Evolutionary conservation across 2,113 vertebrate species (phyloP).

Genomic region (Suncus etruscus): DNA sequence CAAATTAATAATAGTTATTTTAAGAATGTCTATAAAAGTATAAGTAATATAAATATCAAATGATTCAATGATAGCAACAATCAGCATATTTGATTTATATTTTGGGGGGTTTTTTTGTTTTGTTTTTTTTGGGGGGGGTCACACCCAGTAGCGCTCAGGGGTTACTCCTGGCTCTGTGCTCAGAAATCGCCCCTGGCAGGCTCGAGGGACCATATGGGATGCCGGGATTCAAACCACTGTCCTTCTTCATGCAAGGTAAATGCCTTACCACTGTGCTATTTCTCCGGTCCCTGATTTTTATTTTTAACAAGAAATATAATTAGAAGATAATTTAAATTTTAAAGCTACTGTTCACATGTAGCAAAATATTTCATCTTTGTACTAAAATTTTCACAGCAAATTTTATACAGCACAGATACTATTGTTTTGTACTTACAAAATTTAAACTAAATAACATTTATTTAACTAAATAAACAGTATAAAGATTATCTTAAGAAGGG

Average conservation of each 20-base stretch:
- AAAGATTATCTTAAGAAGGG: too few species aligned
- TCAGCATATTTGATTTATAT: conserved; percentile 25
- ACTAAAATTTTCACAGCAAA: conserved; percentile 40
- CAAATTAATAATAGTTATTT: too few species aligned
- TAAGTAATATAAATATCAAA: conserved; percentile 22
- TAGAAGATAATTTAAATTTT: conserved; percentile 27
- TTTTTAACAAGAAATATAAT: conserved; percentile 41
- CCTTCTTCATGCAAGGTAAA: too few species aligned
- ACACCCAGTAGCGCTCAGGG: too few species aligned
- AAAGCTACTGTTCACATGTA: conserved; percentile 13
- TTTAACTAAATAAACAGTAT: too few species aligned
- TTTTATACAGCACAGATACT: not conserved
- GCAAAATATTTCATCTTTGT: conserved; percentile 16
- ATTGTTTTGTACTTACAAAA: not conserved
- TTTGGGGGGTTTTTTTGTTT: not conserved
- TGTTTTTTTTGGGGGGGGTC: too few species aligned
- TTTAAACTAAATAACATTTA: too few species aligned
- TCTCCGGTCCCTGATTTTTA: not conserved
- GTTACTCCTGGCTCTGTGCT: too few species aligned
- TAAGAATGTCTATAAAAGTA: conserved; percentile 53
- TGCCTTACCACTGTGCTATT: too few species aligned
- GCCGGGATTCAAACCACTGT: too few species aligned
- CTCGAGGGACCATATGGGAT: too few species aligned
- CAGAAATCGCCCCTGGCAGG: too few species aligned
- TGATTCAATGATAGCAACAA: not conserved